These are phyloP conservation scores for Ciconia stormi DNA, from an alignment of 2,113 vertebrate genomes.

Conservation along the genomic window DNA sequence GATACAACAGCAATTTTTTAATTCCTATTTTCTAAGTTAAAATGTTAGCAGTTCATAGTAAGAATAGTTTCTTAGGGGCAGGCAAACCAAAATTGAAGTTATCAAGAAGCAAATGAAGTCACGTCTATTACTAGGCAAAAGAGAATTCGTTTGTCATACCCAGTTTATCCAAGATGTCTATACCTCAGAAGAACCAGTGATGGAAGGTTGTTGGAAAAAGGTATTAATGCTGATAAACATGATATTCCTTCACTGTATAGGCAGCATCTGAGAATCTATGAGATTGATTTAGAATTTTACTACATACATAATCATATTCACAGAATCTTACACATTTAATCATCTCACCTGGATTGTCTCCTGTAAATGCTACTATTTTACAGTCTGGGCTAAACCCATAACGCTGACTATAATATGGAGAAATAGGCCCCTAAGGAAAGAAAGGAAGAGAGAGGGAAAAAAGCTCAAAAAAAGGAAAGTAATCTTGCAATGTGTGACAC, in stretches of 20 bases:
- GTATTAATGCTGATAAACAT: background rate
- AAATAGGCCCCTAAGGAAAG: slow-evolving; percentile 81
- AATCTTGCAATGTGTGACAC: background rate
- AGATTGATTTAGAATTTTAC: background rate
- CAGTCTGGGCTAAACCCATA: slow-evolving; percentile 85
- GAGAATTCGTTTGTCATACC: background rate
- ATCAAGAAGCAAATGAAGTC: background rate
- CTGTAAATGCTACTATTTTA: slow-evolving; percentile 89
- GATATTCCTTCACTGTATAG: background rate
- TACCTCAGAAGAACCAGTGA: background rate
- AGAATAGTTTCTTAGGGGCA: background rate
- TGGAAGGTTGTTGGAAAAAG: background rate
- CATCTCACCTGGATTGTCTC: slow-evolving; percentile 92
- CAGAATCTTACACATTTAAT: background rate
- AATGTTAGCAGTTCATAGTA: background rate
- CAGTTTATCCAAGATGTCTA: background rate
- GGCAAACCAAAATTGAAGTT: background rate
- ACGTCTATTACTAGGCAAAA: background rate
- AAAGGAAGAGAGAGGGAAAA: background rate
- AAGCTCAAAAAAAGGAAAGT: background rate
- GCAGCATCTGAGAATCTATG: background rate
- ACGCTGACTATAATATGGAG: slow-evolving; percentile 80
- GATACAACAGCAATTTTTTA: background rate
- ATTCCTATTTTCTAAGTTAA: background rate
- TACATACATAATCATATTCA: background rate